phyloP scores from a whole-genome alignment of 2,797 vertebrate genomes.

The Hoplostethus atlanticus region DNA sequence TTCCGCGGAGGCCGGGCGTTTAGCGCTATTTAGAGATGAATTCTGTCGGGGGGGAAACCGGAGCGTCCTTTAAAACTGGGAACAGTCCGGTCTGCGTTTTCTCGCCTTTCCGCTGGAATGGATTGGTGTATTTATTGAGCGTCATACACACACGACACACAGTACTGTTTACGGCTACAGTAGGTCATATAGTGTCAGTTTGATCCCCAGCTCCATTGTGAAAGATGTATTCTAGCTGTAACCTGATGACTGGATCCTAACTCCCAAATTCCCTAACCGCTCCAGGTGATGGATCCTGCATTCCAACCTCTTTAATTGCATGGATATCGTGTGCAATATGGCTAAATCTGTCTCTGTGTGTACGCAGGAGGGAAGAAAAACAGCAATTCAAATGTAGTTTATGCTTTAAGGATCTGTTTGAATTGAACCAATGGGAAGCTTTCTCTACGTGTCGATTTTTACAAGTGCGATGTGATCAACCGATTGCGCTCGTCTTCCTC shows the following conservation, averaged over 20 bases:
- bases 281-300: constrained; percentile 34
- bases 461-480: constrained; percentile 27
- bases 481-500: constrained; percentile 51
- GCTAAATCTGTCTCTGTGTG: constrained; percentile 16
- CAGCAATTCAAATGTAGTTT: constrained; percentile 22
- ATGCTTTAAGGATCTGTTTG: constrained; percentile 10
- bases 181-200: constrained; percentile 6
- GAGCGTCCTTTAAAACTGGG: not conserved
- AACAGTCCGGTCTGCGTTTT: constrained; percentile 16
- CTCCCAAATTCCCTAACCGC: constrained; percentile 29
- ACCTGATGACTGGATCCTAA: constrained; percentile 7
- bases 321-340: constrained; percentile 18
- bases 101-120: not conserved
- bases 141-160: constrained; percentile 16
- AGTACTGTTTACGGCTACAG: constrained; percentile 21
- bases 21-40: not conserved
- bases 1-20: not conserved
- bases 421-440: too few species aligned
- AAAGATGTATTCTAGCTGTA: too few species aligned
- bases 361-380: constrained; percentile 10
- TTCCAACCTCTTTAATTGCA: constrained; percentile 3
- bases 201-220: not conserved
- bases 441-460: too few species aligned
- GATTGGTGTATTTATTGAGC: constrained; percentile 6
- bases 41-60: not conserved